These are phyloP conservation scores for Crocidura indochinensis DNA, from an alignment of 2,797 vertebrate species.

Conservation along the genomic window DNA sequence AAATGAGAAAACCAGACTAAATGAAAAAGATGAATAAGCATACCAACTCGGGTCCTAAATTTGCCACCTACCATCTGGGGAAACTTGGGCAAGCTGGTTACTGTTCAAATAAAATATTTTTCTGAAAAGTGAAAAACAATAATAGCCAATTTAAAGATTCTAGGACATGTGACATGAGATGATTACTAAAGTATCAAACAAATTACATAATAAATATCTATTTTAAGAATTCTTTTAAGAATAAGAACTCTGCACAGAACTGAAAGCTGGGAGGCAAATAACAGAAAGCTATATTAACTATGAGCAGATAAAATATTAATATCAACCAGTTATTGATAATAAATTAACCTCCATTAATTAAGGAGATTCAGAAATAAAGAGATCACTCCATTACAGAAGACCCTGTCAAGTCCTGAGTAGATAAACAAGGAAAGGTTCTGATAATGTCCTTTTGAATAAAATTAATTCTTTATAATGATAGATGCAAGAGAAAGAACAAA, in stretches of 20 bases:
- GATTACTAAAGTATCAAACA: background rate
- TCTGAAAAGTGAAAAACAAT: conserved; percentile 17
- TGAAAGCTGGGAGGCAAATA: conserved; percentile 11
- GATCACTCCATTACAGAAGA: background rate
- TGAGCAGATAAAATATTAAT: conserved; percentile 33
- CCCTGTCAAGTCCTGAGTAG: background rate
- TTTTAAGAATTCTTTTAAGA: background rate
- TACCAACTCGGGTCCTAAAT: background rate
- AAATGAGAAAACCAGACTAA: background rate
- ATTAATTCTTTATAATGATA: too few species aligned
- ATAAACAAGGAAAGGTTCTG: conserved; percentile 5
- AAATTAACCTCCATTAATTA: too few species aligned
- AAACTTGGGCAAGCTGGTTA: background rate
- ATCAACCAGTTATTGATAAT: conserved; percentile 5
- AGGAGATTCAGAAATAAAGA: conserved; percentile 24
- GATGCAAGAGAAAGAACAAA: background rate
- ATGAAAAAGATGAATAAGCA: background rate
- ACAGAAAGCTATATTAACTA: conserved; percentile 16
- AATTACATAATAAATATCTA: background rate
- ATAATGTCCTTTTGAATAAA: background rate
- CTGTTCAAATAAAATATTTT: background rate
- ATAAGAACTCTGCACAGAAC: conserved; percentile 28
- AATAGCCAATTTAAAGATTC: background rate
- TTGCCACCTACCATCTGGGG: background rate
- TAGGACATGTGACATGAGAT: background rate